Base-by-base conservation (phyloP, 2,888 invertebrate genomes). In the Acanthosepion lycidas region DNA sequence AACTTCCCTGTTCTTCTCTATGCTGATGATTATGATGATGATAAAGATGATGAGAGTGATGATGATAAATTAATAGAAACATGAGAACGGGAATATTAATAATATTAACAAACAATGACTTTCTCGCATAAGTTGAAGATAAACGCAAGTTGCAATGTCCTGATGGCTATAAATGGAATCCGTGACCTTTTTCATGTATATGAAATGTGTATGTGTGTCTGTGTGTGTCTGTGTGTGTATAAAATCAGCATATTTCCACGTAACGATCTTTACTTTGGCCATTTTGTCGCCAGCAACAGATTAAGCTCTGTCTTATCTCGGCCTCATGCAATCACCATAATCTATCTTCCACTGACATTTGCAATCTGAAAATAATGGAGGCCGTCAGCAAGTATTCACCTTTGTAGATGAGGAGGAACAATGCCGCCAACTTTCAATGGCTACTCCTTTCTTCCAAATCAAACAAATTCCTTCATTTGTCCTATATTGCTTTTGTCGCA, bases 341-440 rank as follows among this genome's bases (percentile, higher is more conserved):
- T 33, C 78, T 78, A 78, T 78, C 18, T 78, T 33, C 78, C 15
- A 33, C 12, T 78, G 78, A 78, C 78, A 78, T 78, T 78, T 78
- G 78, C 78, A n/a, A 33, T 33, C 78, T 33, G 78, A 78, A n/a
- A n/a, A n/a, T 78, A 78, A 78, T 78, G n/a, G 78, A n/a, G n/a
- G 78, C 33, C 78, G 78, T 78, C 78, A n/a, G 78, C 78, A 78
- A 78, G n/a, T 78, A n/a, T n/a, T n/a, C n/a, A 78, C 78, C 78
- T 78, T 78, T 78, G 28, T n/a, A 12, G 78, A 78, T n/a, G n/a
- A n/a, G 78, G 78, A 78, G n/a, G n/a, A n/a, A n/a, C 78, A 15
- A 33, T 78, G 78, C 78, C 78, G 12, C 0, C 78, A 78, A n/a
- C 15, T 93, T 26, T n/a, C 51, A 49, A 18, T 49, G 9, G 5